These are phyloP conservation scores for Oithona nana DNA, from an alignment of 2,888 invertebrate species.

Conservation along the genomic window DNA sequence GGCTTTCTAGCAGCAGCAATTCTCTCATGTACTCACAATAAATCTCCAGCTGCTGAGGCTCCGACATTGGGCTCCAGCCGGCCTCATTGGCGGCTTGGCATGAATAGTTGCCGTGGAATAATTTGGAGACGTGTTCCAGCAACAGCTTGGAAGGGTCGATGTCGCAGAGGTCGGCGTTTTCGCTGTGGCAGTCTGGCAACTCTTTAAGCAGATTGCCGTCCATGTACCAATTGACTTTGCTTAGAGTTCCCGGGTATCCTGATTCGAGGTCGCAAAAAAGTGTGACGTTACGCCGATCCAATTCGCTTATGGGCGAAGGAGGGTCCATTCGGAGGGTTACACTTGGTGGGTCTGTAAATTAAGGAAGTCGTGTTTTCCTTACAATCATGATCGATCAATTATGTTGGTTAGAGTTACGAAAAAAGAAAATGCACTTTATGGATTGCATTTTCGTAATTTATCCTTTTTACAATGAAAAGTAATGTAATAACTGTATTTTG, in stretches of 20 bases:
- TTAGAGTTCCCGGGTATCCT: slow-evolving; percentile 49
- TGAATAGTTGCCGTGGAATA: slow-evolving; percentile 18
- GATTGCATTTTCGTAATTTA: too few species aligned
- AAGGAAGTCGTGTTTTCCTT: too few species aligned
- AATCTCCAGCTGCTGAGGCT: not conserved
- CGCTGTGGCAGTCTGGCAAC: slow-evolving; percentile 53
- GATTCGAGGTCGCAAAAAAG: slow-evolving; percentile 55
- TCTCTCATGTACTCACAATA: slow-evolving; percentile 5
- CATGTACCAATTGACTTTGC: slow-evolving; percentile 69
- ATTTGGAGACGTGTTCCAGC: slow-evolving; percentile 46
- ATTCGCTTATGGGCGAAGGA: slow-evolving; percentile 49
- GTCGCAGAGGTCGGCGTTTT: slow-evolving; percentile 41
- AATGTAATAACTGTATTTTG: not conserved
- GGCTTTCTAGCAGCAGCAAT: too few species aligned
- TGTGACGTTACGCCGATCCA: slow-evolving; percentile 63
- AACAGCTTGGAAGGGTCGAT: slow-evolving; percentile 68
- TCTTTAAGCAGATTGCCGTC: slow-evolving; percentile 64
- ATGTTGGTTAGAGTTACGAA: too few species aligned
- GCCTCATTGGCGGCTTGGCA: slow-evolving; percentile 14
- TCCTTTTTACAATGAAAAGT: too few species aligned
- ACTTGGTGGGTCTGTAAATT: slow-evolving; percentile 21
- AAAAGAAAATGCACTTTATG: too few species aligned
- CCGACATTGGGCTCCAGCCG: slow-evolving; percentile 10
- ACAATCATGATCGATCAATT: too few species aligned
- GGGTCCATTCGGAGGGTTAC: slow-evolving; percentile 22